Evolutionary conservation across 2,797 vertebrate species (phyloP), one percentile per base, ranked within the genome.

Genomic region (Erpetoichthys calabaricus): DNA sequence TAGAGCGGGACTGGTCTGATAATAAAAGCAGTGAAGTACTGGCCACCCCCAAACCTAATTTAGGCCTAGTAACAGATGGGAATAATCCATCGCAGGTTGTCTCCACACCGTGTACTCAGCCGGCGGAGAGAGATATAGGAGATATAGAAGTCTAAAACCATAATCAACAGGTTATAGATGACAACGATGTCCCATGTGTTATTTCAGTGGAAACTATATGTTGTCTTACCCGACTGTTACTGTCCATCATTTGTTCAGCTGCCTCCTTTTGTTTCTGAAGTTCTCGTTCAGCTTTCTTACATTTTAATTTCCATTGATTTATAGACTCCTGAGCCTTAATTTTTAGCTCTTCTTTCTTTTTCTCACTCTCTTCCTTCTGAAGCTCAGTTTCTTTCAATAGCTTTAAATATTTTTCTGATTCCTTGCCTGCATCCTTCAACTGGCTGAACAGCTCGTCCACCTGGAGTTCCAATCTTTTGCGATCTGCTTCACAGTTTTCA

Each of bases 281-380:
- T 42, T 86, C 82, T 56, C 71, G 77, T 73, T 90, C 85, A 68
- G 92, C 65, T 65, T 87, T 88, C 74, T 77, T 90, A 71, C 83
- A 89, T 70, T 88, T 94, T 53, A 87, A 5, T 73, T 90, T 96
- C 94, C 94, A 98, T 3, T 89, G 89, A 56, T 76, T 75, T 59
- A 97, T 78, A 5, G 87, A 76, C 62, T 92, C 90, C 63, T 94
- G 91, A 43, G 94, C 94, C 70, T 86, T 92, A 56, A 61, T 52
- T 67, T 87, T 93, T 74, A 98, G 62, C 53, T 92, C 89, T n/a
- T 92, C 90, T 65, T 81, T 83, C 71, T 78, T 91, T 69, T 75
- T 88, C 45, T 80, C 80, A 2, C 57, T 80, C 60, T 92, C 88
- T 56, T 79, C 73, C 45, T 91, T 80, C 65, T 85, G 73, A 4